Evolutionary conservation across 2,797 vertebrate genomes (phyloP), one percentile per base, ranked within the genome.

Genomic region (Manis javanica): DNA sequence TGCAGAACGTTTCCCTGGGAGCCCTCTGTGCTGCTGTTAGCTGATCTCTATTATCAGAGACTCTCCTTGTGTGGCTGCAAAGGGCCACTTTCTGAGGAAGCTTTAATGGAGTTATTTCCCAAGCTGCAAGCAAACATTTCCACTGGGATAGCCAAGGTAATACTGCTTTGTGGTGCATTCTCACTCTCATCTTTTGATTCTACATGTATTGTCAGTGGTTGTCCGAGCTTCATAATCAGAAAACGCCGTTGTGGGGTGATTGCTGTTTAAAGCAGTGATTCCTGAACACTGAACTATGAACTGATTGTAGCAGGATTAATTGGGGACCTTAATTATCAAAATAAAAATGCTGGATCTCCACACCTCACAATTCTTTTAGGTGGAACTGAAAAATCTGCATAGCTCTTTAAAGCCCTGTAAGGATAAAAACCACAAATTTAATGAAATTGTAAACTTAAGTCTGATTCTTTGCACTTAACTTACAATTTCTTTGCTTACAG

Each of bases 31-130:
- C 97, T 99, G 98, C 98, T 99, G 91, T 97, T 99, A 37, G 99
- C 98, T 71, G 99, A 99, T 98, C 98, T 99, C 91, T 99, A 99
- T 98, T 99, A 99, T 97, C 99, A 99, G 1, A 99, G 99, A 89
- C 94, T 99, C 97, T 98, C 99, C 0, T 98, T 99, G 61, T 99
- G 98, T 51, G 99, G 99, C 31, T 99, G 98, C 96, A 99, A 98
- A 7, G 97, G 99, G 7, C 99, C 99, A 59, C 98, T 99, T 7
- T 99, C 99, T 90, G 98, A 99, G 96, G 98, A 89, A 94, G 99
- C 98, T 26, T 94, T 99, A 95, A 98, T 99, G 98, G 99, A 99
- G 86, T 94, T 99, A 78, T 99, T 99, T 98, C 98, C 98, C 63
- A 99, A 99, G 78, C 97, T 99, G 85, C 99, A 99, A 37, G 90